These are phyloP conservation scores for Holothuria leucospilota DNA, from an alignment of 53 echinoderm and acorn worm genomes.

Conservation along the genomic window DNA sequence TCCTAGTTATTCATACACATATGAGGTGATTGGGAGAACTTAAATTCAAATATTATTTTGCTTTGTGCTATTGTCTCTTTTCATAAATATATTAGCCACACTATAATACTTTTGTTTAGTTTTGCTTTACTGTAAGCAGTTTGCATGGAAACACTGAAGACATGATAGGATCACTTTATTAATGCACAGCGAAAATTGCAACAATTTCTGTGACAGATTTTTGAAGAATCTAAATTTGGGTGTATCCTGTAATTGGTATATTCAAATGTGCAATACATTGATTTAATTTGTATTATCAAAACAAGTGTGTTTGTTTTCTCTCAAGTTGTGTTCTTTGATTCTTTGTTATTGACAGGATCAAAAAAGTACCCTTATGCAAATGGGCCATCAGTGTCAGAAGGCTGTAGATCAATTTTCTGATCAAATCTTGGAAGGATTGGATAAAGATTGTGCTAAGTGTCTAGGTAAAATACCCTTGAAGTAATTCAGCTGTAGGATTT, in stretches of 20 bases:
- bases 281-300: background rate
- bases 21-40: no score
- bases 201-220: no score
- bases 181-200: no score
- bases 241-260: background rate
- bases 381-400: constrained; percentile 91
- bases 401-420: constrained; percentile 92
- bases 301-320: background rate
- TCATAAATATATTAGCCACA: background rate
- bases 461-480: background rate
- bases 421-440: constrained; percentile 72
- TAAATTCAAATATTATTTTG: background rate
- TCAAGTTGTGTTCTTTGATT: background rate
- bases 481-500: no score
- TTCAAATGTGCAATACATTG: background rate
- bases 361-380: constrained; percentile 88
- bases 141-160: no score
- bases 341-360: constrained; percentile 70
- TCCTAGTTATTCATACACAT: no score
- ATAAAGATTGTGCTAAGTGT: constrained; percentile 75
- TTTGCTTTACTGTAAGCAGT: no score
- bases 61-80: background rate
- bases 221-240: no score
- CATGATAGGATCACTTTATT: no score
- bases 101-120: no score